Evolutionary conservation across 2,888 invertebrate species (phyloP).

Genomic region (Eupithecia abbreviata): DNA sequence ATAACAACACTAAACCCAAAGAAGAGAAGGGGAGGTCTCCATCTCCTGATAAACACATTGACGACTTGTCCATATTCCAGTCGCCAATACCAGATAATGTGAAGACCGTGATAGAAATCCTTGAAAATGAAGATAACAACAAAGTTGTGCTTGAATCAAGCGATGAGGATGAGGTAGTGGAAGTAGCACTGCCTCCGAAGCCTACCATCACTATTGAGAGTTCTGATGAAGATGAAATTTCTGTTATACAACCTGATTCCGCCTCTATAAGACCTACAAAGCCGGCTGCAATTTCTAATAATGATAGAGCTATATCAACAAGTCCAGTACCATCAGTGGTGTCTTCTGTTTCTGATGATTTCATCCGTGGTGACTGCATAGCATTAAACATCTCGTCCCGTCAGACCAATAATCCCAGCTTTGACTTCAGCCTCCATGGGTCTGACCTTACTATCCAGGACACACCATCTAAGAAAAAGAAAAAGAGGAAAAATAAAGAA

Average conservation of each 20-base stretch:
- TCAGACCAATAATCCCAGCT: slow-evolving; percentile 66
- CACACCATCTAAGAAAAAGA: slow-evolving; percentile 72
- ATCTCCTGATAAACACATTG: slow-evolving; percentile 41
- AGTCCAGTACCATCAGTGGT: slow-evolving; percentile 80
- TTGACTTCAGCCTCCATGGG: slow-evolving; percentile 80
- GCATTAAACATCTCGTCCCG: slow-evolving; percentile 78
- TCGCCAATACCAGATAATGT: slow-evolving; percentile 62
- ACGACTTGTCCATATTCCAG: slow-evolving; percentile 68
- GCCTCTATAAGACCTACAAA: slow-evolving; percentile 46
- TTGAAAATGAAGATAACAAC: slow-evolving; percentile 60
- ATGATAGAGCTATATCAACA: slow-evolving; percentile 63
- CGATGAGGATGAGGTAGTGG: slow-evolving; percentile 80
- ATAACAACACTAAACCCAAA: slow-evolving; percentile 57
- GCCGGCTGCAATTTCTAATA: slow-evolving; percentile 45
- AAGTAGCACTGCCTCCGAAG: slow-evolving; percentile 75
- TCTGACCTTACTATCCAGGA: slow-evolving; percentile 69
- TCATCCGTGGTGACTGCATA: slow-evolving; percentile 78
- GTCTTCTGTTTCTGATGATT: slow-evolving; percentile 80
- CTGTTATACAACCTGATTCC: slow-evolving; percentile 51
- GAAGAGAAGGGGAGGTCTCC: slow-evolving; percentile 55
- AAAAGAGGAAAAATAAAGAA: slow-evolving; percentile 72
- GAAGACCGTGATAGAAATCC: slow-evolving; percentile 66
- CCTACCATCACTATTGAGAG: slow-evolving; percentile 80
- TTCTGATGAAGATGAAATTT: slow-evolving; percentile 76
- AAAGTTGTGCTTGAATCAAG: slow-evolving; percentile 69